These are phyloP conservation scores for Ammodytes dubius DNA, from an alignment of 2,113 vertebrate genomes.

Conservation along the genomic window DNA sequence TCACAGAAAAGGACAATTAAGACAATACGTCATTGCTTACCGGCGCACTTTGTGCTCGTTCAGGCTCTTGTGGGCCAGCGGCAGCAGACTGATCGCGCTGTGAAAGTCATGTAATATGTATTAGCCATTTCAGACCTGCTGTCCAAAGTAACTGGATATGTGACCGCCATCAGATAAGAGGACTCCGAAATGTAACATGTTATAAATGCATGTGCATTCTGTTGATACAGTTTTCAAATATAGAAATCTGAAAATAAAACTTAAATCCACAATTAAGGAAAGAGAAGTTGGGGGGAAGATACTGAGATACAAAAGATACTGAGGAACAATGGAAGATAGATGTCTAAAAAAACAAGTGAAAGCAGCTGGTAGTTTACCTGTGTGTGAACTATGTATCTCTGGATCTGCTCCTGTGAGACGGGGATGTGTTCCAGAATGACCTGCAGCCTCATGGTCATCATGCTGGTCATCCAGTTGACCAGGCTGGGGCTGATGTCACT, in stretches of 20 bases:
- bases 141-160: slow-evolving; percentile 60
- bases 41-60: slow-evolving; percentile 63
- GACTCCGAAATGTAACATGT: slow-evolving; percentile 1
- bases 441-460: slow-evolving; percentile 93
- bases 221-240: not conserved
- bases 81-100: slow-evolving; percentile 71
- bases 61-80: slow-evolving; percentile 61
- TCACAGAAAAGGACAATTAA: not conserved
- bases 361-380: slow-evolving; percentile 63
- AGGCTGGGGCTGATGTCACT: slow-evolving; percentile 92
- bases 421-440: slow-evolving; percentile 93
- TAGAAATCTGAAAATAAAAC: not conserved
- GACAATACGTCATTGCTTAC: slow-evolving; percentile 49
- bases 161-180: slow-evolving; percentile 39
- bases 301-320: not conserved
- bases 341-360: not conserved
- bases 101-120: slow-evolving; percentile 75
- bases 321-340: not conserved
- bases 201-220: not conserved
- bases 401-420: slow-evolving; percentile 88
- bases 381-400: slow-evolving; percentile 86
- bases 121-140: slow-evolving; percentile 57
- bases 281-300: not conserved
- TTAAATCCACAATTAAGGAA: not conserved
- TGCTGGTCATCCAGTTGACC: slow-evolving; percentile 95